These are phyloP conservation scores for Ceratina calcarata DNA, from an alignment of 1,140 invertebrate genomes.

Conservation along the genomic window DNA sequence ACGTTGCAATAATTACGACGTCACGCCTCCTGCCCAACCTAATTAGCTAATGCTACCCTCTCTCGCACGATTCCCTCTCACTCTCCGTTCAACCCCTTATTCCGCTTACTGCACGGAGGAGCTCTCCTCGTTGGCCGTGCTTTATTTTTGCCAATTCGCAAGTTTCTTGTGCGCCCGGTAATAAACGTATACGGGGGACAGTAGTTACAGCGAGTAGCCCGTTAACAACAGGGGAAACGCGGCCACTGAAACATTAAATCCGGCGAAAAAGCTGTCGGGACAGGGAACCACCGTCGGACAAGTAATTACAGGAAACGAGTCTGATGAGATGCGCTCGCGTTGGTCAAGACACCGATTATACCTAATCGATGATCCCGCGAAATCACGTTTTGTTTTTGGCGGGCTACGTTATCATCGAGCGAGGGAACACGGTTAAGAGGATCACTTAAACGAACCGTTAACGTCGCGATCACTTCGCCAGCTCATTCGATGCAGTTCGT, in stretches of 20 bases:
- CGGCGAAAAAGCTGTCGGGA: neutral
- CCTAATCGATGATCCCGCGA: slow-evolving; percentile 3
- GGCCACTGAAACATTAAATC: slow-evolving; percentile 30
- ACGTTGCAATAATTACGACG: slow-evolving; percentile 78
- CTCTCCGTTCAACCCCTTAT: neutral
- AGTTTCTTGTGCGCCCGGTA: slow-evolving; percentile 19
- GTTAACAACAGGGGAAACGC: slow-evolving; percentile 27
- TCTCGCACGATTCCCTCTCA: slow-evolving; percentile 6
- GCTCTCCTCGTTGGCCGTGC: neutral
- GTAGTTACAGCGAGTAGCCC: neutral
- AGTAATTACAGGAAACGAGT: slow-evolving; percentile 17
- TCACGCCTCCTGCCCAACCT: slow-evolving; percentile 76
- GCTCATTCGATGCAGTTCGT: neutral
- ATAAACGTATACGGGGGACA: slow-evolving; percentile 17
- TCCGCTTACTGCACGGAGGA: neutral
- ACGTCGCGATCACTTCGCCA: neutral
- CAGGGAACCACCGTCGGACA: neutral
- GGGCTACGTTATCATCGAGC: neutral
- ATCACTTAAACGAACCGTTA: slow-evolving; percentile 11
- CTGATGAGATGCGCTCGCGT: neutral
- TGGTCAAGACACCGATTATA: slow-evolving; percentile 6
- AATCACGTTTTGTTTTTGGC: neutral
- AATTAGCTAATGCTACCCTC: slow-evolving; percentile 75
- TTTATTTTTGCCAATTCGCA: slow-evolving; percentile 35
- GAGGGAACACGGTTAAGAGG: slow-evolving; percentile 7